A percentile compares a stretch with the other conserved stretches of the same genome.
phyloP scores from a whole-genome alignment of 2,888 invertebrate genomes.

The Cephus sareptanus region DNA sequence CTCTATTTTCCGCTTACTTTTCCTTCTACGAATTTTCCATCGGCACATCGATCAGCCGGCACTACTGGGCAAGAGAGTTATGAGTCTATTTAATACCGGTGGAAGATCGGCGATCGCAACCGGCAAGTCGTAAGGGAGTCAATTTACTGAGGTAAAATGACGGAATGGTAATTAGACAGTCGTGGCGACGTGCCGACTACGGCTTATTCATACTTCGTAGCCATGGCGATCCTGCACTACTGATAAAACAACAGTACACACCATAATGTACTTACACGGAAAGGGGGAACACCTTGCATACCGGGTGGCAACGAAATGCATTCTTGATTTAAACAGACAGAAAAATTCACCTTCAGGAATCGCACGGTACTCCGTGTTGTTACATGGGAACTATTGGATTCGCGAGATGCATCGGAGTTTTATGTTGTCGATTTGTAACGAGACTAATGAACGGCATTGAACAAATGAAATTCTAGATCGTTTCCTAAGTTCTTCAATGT shows the following conservation, averaged over 20 bases:
- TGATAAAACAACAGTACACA: conserved; percentile 65
- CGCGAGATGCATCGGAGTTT: too few species aligned
- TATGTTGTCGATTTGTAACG: too few species aligned
- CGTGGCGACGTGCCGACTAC: conserved; percentile 44
- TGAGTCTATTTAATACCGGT: background rate
- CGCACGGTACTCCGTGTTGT: too few species aligned
- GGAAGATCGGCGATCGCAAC: background rate
- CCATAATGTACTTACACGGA: conserved; percentile 54
- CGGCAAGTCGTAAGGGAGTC: background rate
- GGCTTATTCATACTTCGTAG: conserved; percentile 62
- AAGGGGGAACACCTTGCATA: conserved; percentile 50
- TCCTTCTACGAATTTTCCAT: background rate
- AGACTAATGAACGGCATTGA: too few species aligned
- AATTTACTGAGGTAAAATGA: conserved; percentile 48
- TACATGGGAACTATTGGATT: too few species aligned
- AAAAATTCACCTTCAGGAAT: too few species aligned
- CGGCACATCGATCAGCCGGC: too few species aligned
- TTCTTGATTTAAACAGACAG: background rate
- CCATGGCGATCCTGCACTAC: conserved; percentile 64
- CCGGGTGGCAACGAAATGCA: conserved; percentile 35
- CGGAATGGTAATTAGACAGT: conserved; percentile 57
- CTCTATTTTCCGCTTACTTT: background rate
- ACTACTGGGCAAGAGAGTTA: background rate
- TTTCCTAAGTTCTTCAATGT: background rate
- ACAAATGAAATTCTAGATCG: background rate